phyloP scores from a whole-genome alignment of 2,113 vertebrate genomes.

The Lonchura striata region DNA sequence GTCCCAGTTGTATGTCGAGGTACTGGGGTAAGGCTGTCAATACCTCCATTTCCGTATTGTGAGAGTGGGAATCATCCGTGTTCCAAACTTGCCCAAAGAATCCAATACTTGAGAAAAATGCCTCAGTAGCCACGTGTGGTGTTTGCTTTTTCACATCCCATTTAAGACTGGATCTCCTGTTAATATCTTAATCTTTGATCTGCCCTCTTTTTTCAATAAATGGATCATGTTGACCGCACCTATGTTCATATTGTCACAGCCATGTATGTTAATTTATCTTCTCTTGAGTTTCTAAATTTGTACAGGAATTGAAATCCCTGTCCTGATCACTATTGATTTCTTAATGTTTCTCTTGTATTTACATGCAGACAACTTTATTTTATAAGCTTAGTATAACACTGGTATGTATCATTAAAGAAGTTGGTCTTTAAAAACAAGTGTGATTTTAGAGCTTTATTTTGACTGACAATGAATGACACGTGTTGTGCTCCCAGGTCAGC shows the following conservation, averaged over 20 bases:
- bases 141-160: slow-evolving; percentile 24
- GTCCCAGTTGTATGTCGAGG: fast-evolving
- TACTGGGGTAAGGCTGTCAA: background rate
- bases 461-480: slow-evolving; percentile 63
- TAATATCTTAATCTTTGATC: background rate
- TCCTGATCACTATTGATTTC: slow-evolving; percentile 48
- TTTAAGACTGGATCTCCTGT: slow-evolving; percentile 12
- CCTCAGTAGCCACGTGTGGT: background rate
- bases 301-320: slow-evolving; percentile 47
- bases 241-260: slow-evolving; percentile 32
- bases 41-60: slow-evolving; percentile 33
- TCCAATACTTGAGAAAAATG: slow-evolving; percentile 25
- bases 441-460: slow-evolving; percentile 75
- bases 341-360: slow-evolving; percentile 58
- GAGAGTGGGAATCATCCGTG: background rate
- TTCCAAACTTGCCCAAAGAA: slow-evolving; percentile 42
- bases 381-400: slow-evolving; percentile 67
- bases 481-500: slow-evolving; percentile 39
- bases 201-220: slow-evolving; percentile 19
- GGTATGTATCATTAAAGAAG: slow-evolving; percentile 70
- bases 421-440: slow-evolving; percentile 73
- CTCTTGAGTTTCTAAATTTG: slow-evolving; percentile 48
- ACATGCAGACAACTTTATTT: slow-evolving; percentile 62
- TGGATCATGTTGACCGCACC: background rate
- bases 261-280: slow-evolving; percentile 54